Evolutionary conservation across 1,140 invertebrate species (phyloP), one percentile per base, ranked within the genome.

Genomic region (Babylonia areolata): DNA sequence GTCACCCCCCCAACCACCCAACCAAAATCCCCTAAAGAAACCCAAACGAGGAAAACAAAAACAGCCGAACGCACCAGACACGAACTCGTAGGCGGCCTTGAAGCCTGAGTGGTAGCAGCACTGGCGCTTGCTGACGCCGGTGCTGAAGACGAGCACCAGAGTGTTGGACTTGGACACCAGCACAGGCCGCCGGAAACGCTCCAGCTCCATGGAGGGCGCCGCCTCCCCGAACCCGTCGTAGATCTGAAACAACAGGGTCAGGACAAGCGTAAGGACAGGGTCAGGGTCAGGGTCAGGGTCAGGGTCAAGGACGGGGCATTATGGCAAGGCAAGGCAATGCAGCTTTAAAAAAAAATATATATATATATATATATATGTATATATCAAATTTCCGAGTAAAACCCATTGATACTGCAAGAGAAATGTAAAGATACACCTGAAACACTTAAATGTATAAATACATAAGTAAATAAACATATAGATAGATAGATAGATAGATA

Each of bases 81-180:
- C 90, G 87, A 92, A 92, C 39, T 90, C 87, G 81, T 91, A 93
- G 31, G 89, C 85, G 35, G 91, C 90, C 81, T 91, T 93, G 79
- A 92, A 93, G 1, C 92, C 92, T 9, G 88, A 86, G 64, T 90
- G 88, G 58, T 90, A 88, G 86, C 92, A 92, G 85, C 90, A 92
- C n/a, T 86, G 84, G 35, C 87, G 85, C 17, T 82, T 86, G 35
- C 87, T 86, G 46, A 69, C 39, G 9, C 92, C 92, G 0, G 90
- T 92, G 54, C 90, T 89, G 64, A 93, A 91, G 23, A 92, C 90
- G 6, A 93, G 71, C 15, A 91, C 89, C 20, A 93, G 69, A 0
- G 92, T 91, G 86, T 90, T 93, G 58, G 88, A 87, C 78, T 91
- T 86, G 2, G 92, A 93, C 64, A 93, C 87, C 6, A 93, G 82